Percentiles rank a stretch among this genome's conserved stretches.
These are phyloP conservation scores for Brachymystax lenok DNA, from an alignment of 2,797 vertebrate species.

Conservation along the genomic window DNA sequence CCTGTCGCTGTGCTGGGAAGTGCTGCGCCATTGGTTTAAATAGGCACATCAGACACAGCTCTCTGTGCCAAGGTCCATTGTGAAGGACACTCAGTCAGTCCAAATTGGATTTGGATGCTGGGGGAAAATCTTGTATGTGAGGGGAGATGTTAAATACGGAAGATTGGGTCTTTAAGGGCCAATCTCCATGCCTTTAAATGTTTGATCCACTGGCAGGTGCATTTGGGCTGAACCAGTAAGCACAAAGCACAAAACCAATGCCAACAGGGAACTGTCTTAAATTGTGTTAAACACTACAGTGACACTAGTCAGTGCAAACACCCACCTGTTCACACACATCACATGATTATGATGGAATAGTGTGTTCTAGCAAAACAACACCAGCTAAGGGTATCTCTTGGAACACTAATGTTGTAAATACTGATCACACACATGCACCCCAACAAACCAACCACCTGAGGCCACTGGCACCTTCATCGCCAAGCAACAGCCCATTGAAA, in stretches of 20 bases:
- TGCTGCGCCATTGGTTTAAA: neutral
- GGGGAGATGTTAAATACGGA: neutral
- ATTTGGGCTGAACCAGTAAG: neutral
- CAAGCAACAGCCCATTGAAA: neutral
- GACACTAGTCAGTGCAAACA: neutral
- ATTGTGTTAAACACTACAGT: no score
- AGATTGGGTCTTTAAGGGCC: neutral
- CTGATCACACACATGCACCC: neutral
- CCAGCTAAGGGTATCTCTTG: neutral
- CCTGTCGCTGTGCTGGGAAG: neutral
- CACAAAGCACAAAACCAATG: neutral
- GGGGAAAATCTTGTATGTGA: neutral
- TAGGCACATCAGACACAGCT: slow-evolving; percentile 2
- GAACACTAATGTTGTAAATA: no score
- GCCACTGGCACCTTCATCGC: neutral
- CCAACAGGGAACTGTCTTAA: neutral
- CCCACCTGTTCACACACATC: neutral
- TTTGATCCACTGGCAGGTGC: neutral
- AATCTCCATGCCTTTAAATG: neutral
- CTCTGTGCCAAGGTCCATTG: neutral
- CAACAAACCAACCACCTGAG: neutral
- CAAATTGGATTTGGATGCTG: slow-evolving; percentile 7
- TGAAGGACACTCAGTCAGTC: neutral
- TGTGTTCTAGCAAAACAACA: neutral
- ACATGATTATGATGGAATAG: neutral